Evolutionary conservation across 1,140 invertebrate genomes (phyloP), one percentile per base, ranked within the genome.

Genomic region (Sipha flava): DNA sequence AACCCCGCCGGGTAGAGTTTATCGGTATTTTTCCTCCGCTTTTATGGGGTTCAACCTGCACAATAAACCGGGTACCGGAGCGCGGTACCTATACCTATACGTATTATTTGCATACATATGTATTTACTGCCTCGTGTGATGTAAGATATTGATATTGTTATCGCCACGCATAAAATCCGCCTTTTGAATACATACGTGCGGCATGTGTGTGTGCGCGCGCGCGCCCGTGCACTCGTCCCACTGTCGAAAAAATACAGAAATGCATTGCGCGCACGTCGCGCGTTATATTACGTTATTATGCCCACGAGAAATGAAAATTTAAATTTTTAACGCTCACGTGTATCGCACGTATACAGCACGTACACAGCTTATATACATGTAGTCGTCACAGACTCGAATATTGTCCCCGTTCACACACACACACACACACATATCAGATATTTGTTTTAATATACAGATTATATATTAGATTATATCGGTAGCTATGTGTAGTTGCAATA

Each of bases 71-170:
- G 43, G 49, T 72, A 72, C 47, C 18, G 29, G 29, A 37, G 43
- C 21, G 45, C 29, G 3, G 14, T 18, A 2, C 2, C 16, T 49
- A 1, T 3, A 21, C 7, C 21, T 66, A 66, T 21, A 29, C 23
- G 37, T 40, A 40, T 40, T 6, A 6, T 10, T 10, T 40, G 10
- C 37, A 10, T 40, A 40, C 37, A 10, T 6, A 4, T 4, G 37
- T 6, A 40, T 4, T 10, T 40, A 40, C 10, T 10, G 37, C 18
- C 40, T 23, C 31, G 49, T 4, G 49, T 52, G 40, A 47, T 47
- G 21, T 73, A 73, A 49, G 70, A 75, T 54, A 54, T 75, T 54
- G 70, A 75, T 75, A 75, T 75, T 54, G 70, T 75, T 75, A 75
- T 75, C 45, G 47, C 16, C 45, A n/a, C n/a, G n/a, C 70, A 52